Evolutionary conservation across 2,888 invertebrate species (phyloP).

Genomic region (Neoitamus cyanurus): DNA sequence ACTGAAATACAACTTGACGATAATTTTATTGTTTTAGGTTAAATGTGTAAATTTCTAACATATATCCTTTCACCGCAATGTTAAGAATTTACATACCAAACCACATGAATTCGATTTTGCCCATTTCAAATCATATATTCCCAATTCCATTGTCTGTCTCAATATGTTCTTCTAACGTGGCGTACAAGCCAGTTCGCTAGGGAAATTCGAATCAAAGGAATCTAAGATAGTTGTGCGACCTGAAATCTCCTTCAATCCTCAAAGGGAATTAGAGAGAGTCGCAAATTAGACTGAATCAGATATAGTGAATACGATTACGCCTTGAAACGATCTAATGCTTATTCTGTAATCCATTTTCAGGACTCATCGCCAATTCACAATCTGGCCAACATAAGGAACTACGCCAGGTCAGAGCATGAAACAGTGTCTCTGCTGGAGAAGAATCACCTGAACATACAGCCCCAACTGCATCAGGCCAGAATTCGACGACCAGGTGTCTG

Average conservation of each 20-base stretch:
- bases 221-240: no score
- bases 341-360: constrained; percentile 55
- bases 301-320: neutral
- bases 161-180: neutral
- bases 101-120: no score
- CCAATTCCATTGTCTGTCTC: neutral
- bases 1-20: no score
- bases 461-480: constrained; percentile 56
- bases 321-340: neutral
- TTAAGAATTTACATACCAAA: no score
- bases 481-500: constrained; percentile 49
- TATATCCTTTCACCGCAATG: no score
- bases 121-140: no score
- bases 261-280: neutral
- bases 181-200: neutral
- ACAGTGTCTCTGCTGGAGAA: constrained; percentile 64
- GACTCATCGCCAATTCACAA: constrained; percentile 66
- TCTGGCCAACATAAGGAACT: constrained; percentile 66
- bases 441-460: constrained; percentile 61
- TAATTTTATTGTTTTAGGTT: no score
- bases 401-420: constrained; percentile 60
- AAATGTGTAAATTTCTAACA: no score
- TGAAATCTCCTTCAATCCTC: neutral
- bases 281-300: neutral
- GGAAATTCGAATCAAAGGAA: neutral